Percentiles rank a stretch among this genome's conserved stretches.
phyloP scores from a whole-genome alignment of 2,797 vertebrate species.

The Todus mexicanus region DNA sequence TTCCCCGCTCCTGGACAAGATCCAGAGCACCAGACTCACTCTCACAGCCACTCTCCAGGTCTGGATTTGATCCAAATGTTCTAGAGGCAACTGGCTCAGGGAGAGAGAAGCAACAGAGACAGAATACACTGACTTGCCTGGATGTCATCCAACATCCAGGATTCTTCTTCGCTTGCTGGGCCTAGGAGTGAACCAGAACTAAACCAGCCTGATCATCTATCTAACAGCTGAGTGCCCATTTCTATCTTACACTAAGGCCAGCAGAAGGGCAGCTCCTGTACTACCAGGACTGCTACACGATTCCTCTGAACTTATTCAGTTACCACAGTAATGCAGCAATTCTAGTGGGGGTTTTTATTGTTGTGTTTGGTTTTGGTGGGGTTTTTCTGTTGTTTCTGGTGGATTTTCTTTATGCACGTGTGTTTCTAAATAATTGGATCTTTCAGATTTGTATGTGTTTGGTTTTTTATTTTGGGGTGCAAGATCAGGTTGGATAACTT shows the following conservation, averaged over 20 bases:
- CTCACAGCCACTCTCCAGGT: constrained; percentile 33
- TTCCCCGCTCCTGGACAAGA: neutral
- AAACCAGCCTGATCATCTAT: neutral
- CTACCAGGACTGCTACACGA: neutral
- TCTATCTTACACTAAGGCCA: neutral
- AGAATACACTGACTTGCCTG: constrained; percentile 38
- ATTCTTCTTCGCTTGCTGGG: neutral
- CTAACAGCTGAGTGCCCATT: neutral
- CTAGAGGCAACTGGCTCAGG: constrained; percentile 51
- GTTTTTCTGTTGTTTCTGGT: too few species aligned
- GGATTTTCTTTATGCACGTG: too few species aligned
- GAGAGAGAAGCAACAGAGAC: constrained; percentile 39
- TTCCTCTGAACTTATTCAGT: neutral
- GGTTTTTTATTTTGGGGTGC: neutral
- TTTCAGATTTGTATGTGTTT: neutral
- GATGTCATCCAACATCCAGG: neutral
- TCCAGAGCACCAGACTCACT: constrained; percentile 51
- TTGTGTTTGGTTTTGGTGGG: neutral
- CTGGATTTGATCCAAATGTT: constrained; percentile 52
- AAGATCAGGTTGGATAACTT: neutral
- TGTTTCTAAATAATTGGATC: neutral
- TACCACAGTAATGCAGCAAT: neutral
- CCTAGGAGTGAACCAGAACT: neutral
- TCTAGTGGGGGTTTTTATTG: neutral
- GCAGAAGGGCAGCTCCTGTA: neutral